Conservation (phyloP, 1,140 invertebrate species). For the Ceratina calcarata region DNA sequence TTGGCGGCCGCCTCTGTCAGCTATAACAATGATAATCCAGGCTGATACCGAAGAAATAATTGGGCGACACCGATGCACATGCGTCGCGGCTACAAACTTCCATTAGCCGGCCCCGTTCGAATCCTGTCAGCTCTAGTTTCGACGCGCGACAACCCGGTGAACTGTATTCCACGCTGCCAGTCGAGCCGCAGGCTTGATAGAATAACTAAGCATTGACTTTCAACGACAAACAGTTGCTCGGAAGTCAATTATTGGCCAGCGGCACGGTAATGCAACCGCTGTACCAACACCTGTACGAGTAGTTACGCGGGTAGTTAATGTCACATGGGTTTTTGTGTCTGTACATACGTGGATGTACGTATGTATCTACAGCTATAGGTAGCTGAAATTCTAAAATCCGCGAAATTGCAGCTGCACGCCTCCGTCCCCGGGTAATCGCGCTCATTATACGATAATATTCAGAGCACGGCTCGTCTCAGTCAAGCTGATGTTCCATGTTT, state of each 20-base stretch:
- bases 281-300: neutral
- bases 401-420: slow-evolving; percentile 16
- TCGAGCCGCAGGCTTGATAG: slow-evolving; percentile 48
- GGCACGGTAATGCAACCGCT: neutral
- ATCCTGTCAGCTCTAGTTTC: slow-evolving; percentile 15
- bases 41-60: slow-evolving; percentile 52
- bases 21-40: slow-evolving; percentile 47
- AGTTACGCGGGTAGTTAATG: too few relatives aligned
- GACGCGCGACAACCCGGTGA: slow-evolving; percentile 9
- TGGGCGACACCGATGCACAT: slow-evolving; percentile 15
- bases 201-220: slow-evolving; percentile 62
- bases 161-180: slow-evolving; percentile 3
- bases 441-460: slow-evolving; percentile 19
- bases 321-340: too few relatives aligned
- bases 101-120: neutral
- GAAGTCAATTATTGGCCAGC: slow-evolving; percentile 36
- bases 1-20: slow-evolving; percentile 35
- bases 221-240: slow-evolving; percentile 43
- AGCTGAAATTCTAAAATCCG: slow-evolving; percentile 27
- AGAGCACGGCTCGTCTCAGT: neutral
- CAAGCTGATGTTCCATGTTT: neutral
- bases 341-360: neutral
- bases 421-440: neutral
- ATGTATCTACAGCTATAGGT: neutral
- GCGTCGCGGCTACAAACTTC: neutral